Conservation (phyloP, 2,113 vertebrate species). For the Urocitellus parryii region DNA sequence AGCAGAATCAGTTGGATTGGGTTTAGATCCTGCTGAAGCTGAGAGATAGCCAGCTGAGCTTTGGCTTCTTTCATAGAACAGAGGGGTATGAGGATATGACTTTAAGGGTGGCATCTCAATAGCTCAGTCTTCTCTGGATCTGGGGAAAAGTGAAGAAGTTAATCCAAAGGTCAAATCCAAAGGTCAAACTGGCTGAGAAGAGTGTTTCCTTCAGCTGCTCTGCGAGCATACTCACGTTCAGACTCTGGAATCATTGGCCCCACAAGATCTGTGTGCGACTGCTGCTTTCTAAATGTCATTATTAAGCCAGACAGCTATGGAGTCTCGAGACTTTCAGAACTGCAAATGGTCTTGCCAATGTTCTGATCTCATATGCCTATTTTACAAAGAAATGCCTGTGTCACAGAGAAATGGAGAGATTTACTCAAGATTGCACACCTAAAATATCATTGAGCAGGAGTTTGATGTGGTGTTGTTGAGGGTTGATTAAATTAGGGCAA, state of each 20-base stretch:
- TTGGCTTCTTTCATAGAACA: background rate
- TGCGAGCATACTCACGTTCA: conserved; percentile 59
- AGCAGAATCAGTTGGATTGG: background rate
- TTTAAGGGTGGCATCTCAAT: background rate
- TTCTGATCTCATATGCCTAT: background rate
- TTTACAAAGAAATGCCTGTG: conserved; percentile 22
- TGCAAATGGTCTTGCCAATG: background rate
- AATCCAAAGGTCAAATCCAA: conserved; percentile 53
- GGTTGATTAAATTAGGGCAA: background rate
- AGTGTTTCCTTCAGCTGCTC: background rate
- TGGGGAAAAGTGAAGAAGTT: background rate
- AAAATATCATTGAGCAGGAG: background rate
- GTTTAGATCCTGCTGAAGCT: background rate
- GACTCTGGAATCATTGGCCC: background rate
- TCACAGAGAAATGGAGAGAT: conserved; percentile 20
- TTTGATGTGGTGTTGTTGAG: background rate
- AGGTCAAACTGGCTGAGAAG: conserved; percentile 43
- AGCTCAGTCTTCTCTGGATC: background rate
- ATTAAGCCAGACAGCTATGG: background rate
- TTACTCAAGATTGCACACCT: background rate
- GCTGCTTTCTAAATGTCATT: background rate
- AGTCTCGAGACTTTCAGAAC: background rate
- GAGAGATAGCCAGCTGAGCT: background rate
- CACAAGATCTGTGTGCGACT: background rate
- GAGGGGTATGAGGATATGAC: background rate